Evolutionary conservation across 30 jellyfish, hydroid and myxozoan species (phyloP), one percentile per base, ranked within the genome.

Genomic region (Pseudorhiza aurosa): DNA sequence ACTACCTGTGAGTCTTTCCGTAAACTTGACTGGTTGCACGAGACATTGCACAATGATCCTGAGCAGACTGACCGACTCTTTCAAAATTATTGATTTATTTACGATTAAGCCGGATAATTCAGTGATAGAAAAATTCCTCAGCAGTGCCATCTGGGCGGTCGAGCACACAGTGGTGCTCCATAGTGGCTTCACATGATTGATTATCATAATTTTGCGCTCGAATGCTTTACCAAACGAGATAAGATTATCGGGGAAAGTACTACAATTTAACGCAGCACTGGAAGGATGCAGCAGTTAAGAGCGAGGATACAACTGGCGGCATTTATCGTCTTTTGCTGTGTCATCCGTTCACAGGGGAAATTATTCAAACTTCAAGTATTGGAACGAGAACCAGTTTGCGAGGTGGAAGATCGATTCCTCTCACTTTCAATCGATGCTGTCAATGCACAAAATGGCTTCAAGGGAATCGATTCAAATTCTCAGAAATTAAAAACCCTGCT

Each of bases 361-460:
- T 37, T 49, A 43, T 68, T 50, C 77, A 29, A 35, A 36, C 79
- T 81, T 27, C 51, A 40, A 21, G 71, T 81, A 1, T 49, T 68
- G 24, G 75, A 67, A 37, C 36, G 77, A 31, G 70, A 68, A 11
- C 79, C 85, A 15, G 85, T 53, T 7, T 89, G 97, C 35, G 84
- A 67, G 39, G 72, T 89, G 2, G 95, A 81, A 26, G 84, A 65
- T 27, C 77, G 95, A 9, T 89, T 89, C 49, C 82, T 89, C 10
- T 89, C 97, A 29, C 39, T 89, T n/a, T 76, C 95, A 21, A 18
- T 89, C 14, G 95, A 85, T 42, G 62, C 84, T 49, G 53, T 72
- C 58, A 69, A 72, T 42, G 79, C 88, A 19, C 65, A 65, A 47
- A 71, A 75, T 30, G 82, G 31, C 32, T 80, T 72, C 70, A 29